A percentile compares a stretch with the other conserved stretches of the same genome.
Evolutionary conservation across 2,888 invertebrate species (phyloP).

Genomic region (Cantharis rustica): DNA sequence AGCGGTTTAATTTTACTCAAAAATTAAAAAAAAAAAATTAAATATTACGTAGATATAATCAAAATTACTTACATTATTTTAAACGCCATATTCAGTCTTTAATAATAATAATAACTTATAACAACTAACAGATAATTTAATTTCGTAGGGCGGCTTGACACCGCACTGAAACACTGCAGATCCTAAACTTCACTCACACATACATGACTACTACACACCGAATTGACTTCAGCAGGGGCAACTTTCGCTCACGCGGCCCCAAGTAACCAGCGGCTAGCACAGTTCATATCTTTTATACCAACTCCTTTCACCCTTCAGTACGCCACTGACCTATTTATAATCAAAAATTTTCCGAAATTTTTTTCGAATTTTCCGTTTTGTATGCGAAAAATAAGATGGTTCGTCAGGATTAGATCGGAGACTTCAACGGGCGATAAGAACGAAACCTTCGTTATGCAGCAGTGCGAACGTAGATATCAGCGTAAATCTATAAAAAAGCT

Average conservation of each 20-base stretch:
- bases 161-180: conserved; percentile 35
- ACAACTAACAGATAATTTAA: conserved; percentile 12
- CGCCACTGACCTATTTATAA: conserved; percentile 28
- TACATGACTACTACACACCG: conserved; percentile 36
- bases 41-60: neutral
- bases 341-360: neutral
- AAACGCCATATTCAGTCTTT: conserved; percentile 30
- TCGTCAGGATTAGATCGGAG: neutral
- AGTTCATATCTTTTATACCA: conserved; percentile 44
- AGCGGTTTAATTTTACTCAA: neutral
- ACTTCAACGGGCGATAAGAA: neutral
- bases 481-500: neutral
- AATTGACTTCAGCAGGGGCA: conserved; percentile 37
- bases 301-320: conserved; percentile 36
- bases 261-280: conserved; percentile 44
- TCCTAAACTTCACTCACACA: conserved; percentile 36
- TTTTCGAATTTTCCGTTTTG: neutral
- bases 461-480: neutral
- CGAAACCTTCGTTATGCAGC: neutral
- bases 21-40: neutral
- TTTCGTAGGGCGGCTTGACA: conserved; percentile 31
- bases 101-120: conserved; percentile 10
- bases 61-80: conserved; percentile 28
- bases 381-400: neutral
- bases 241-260: conserved; percentile 38